Conservation (phyloP, 2,797 vertebrate species). For the Sebastes matsubarae region DNA sequence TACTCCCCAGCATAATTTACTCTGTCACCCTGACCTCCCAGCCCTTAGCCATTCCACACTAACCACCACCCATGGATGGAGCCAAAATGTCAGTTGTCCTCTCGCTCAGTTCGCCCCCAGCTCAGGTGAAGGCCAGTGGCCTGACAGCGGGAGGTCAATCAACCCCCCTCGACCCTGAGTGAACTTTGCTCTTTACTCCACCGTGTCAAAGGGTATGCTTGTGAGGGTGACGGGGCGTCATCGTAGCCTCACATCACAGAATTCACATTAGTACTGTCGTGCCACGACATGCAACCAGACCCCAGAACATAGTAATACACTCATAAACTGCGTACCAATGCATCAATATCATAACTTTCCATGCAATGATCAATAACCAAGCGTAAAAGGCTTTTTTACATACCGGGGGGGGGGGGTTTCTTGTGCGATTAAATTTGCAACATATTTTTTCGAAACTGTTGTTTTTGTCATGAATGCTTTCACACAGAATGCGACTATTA, state of each 20-base stretch:
- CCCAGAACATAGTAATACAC: background rate
- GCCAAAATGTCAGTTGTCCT: slow-evolving; percentile 64
- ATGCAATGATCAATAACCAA: background rate
- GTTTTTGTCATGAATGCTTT: no score
- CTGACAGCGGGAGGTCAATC: slow-evolving; percentile 62
- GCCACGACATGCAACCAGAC: background rate
- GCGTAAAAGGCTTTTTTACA: background rate
- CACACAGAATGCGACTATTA: no score
- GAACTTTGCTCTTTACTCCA: slow-evolving; percentile 43
- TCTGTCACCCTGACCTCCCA: slow-evolving; percentile 67
- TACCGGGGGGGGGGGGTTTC: no score
- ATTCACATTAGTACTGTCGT: background rate
- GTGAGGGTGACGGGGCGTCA: background rate
- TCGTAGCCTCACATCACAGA: background rate
- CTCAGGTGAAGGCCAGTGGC: slow-evolving; percentile 68
- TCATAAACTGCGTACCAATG: background rate
- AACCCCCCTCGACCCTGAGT: slow-evolving; percentile 33
- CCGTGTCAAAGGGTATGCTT: slow-evolving; percentile 51
- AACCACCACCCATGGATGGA: slow-evolving; percentile 67
- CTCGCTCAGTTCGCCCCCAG: slow-evolving; percentile 44
- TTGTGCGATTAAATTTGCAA: no score
- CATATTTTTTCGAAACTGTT: no score
- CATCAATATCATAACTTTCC: background rate
- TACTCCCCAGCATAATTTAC: slow-evolving; percentile 65
- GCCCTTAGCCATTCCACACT: slow-evolving; percentile 67